Evolutionary conservation across 2,888 invertebrate species (phyloP).

Genomic region (Lasioglossum villosulum): DNA sequence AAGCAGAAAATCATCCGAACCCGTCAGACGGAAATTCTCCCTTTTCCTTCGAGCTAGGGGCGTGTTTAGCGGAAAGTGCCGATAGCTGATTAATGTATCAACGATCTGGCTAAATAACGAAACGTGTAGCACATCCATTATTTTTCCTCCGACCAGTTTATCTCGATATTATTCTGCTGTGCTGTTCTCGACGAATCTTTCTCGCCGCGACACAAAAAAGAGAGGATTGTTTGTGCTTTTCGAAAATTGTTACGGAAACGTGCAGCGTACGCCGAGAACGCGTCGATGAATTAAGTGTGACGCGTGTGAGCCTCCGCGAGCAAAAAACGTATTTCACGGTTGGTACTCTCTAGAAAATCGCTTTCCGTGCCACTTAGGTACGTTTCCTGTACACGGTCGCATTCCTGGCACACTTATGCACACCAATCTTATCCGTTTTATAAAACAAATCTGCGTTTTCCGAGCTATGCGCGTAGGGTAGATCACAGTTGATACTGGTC

Average conservation of each 20-base stretch:
- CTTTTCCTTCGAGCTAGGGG: constrained; percentile 30
- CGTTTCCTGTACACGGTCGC: background rate
- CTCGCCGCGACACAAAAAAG: background rate
- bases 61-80: constrained; percentile 13
- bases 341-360: constrained; percentile 9
- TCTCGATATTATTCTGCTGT: background rate
- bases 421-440: background rate
- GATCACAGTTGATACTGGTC: background rate
- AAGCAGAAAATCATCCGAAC: constrained; percentile 53
- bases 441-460: constrained; percentile 1
- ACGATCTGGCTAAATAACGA: constrained; percentile 18
- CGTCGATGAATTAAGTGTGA: background rate
- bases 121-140: background rate
- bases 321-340: constrained; percentile 7
- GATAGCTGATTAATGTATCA: constrained; percentile 26
- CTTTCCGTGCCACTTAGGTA: constrained; percentile 8
- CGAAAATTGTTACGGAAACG: background rate
- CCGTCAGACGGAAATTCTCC: constrained; percentile 51
- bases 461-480: background rate
- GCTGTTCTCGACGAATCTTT: background rate
- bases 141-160: background rate
- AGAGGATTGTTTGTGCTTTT: background rate
- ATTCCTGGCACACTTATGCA: background rate
- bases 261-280: background rate
- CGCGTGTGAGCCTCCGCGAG: background rate